These are phyloP conservation scores for Pogonophryne albipinna DNA, from an alignment of 2,797 vertebrate species.

Conservation along the genomic window DNA sequence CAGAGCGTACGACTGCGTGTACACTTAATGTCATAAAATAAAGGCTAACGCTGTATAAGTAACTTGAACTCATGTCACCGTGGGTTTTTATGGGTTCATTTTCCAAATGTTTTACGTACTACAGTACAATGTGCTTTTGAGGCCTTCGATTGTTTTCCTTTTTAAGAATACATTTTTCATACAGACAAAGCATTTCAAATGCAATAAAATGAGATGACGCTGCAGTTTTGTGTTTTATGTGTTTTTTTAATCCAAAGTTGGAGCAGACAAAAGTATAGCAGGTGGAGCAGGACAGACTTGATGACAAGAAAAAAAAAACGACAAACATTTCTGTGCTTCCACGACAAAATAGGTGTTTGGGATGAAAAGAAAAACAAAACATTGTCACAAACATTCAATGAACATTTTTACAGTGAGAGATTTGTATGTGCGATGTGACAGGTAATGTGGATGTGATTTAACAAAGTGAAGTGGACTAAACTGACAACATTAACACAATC, in stretches of 20 bases:
- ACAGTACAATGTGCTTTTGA: too few relatives aligned
- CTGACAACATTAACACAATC: slow-evolving; percentile 40
- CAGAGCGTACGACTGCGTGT: slow-evolving; percentile 80
- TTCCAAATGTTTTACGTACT: too few relatives aligned
- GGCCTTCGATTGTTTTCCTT: too few relatives aligned
- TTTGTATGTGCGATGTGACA: slow-evolving; percentile 43
- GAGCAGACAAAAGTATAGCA: slow-evolving; percentile 84
- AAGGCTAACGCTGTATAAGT: too few relatives aligned
- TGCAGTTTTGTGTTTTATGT: slow-evolving; percentile 54
- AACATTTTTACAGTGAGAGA: slow-evolving; percentile 71
- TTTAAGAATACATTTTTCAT: too few relatives aligned
- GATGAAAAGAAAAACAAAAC: neutral
- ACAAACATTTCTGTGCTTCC: slow-evolving; percentile 55
- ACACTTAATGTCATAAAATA: slow-evolving; percentile 34
- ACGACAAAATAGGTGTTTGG: slow-evolving; percentile 59
- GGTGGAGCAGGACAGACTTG: slow-evolving; percentile 73
- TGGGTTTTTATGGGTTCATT: too few relatives aligned
- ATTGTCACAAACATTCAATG: slow-evolving; percentile 62
- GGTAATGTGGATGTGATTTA: slow-evolving; percentile 59
- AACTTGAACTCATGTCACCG: too few relatives aligned
- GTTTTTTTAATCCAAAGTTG: slow-evolving; percentile 86
- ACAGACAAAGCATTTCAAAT: too few relatives aligned
- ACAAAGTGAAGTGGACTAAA: slow-evolving; percentile 59
- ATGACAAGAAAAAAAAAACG: slow-evolving; percentile 34
- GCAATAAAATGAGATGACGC: slow-evolving; percentile 12